Conservation (phyloP, 2,113 vertebrate genomes). For the Natator depressus region DNA sequence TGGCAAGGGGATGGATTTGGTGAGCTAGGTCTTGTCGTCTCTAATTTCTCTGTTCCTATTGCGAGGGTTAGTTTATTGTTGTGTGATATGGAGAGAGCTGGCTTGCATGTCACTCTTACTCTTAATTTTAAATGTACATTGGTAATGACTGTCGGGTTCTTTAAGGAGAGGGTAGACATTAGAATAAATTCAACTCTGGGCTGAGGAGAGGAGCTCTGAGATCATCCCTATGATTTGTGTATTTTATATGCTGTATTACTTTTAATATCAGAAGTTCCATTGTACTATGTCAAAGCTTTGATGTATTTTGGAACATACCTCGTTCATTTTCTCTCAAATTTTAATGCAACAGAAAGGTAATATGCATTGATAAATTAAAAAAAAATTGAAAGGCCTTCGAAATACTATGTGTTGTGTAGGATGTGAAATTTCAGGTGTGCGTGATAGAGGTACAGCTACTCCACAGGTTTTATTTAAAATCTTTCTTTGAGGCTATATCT, state of each 20-base stretch:
- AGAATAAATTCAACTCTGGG: background rate
- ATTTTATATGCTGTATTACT: background rate
- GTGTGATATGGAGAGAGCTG: background rate
- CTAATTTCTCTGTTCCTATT: background rate
- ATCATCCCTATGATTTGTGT: background rate
- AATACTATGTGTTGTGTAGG: conserved; percentile 50
- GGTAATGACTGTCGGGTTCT: background rate
- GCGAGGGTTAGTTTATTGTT: background rate
- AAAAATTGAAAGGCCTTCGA: conserved; percentile 72
- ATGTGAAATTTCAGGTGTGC: conserved; percentile 39
- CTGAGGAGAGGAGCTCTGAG: background rate
- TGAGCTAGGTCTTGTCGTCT: background rate
- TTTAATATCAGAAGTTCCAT: background rate
- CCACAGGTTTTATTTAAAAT: conserved; percentile 32
- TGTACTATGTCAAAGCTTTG: background rate
- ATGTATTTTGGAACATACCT: conserved; percentile 10
- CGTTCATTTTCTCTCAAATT: background rate
- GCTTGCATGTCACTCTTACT: background rate
- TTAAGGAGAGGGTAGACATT: background rate
- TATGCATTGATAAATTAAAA: background rate
- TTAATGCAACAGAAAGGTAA: conserved; percentile 15
- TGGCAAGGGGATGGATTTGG: background rate
- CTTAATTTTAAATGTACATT: background rate
- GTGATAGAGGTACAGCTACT: conserved; percentile 18
- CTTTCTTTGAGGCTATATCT: conserved; percentile 21